These are phyloP conservation scores for Cladorhizidae sp. DNA, from an alignment of 37 sponge, comb jelly and placozoan species.

Conservation along the genomic window DNA sequence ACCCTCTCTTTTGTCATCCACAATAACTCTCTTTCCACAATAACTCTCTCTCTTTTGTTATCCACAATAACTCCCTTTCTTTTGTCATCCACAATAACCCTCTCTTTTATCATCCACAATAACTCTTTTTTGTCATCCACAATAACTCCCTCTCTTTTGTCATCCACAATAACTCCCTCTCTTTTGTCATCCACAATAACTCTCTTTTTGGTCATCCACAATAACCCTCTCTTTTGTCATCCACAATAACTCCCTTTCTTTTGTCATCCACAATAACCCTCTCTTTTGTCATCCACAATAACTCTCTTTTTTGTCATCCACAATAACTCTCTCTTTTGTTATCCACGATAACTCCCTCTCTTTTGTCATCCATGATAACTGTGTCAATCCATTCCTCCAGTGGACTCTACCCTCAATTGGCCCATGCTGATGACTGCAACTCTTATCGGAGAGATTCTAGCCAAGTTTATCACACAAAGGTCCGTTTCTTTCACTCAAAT, in stretches of 20 bases:
- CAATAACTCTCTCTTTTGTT: neutral
- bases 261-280: neutral
- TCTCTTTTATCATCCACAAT: neutral
- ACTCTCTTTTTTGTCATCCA: neutral
- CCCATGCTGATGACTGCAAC: constrained; percentile 85
- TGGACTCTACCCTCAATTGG: constrained; percentile 95
- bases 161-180: neutral
- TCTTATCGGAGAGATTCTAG: constrained; percentile 82
- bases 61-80: neutral
- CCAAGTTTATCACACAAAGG: constrained; percentile 89
- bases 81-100: neutral
- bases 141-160: neutral
- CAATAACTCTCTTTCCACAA: too few relatives aligned
- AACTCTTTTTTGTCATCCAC: neutral
- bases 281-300: neutral
- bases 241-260: neutral
- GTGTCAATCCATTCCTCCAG: constrained; percentile 10
- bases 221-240: neutral
- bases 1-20: neutral
- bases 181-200: neutral
- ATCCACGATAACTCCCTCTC: neutral
- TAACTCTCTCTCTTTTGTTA: neutral
- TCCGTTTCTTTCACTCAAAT: neutral
- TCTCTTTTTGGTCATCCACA: neutral
- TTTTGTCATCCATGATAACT: neutral